These are phyloP conservation scores for Sylvia atricapilla DNA, from an alignment of 2,113 vertebrate species.

Conservation along the genomic window DNA sequence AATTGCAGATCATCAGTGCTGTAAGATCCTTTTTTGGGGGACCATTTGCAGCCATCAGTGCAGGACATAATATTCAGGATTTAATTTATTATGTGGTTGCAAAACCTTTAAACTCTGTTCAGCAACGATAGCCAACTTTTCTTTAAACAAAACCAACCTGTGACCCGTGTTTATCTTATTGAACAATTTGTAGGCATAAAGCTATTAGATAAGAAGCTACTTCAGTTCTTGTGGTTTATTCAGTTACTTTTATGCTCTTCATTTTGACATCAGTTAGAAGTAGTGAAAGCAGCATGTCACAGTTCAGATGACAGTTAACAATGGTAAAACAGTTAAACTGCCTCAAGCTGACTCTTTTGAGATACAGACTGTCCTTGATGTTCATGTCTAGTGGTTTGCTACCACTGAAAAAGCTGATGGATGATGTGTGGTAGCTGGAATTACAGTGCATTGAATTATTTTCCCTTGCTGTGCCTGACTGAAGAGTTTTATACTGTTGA, in stretches of 20 bases:
- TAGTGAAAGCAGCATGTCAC: neutral
- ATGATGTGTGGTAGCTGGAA: neutral
- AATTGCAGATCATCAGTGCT: rapidly evolving
- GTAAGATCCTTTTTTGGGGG: neutral
- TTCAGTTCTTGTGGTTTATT: neutral
- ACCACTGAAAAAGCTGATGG: neutral
- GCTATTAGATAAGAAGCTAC: neutral
- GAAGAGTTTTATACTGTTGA: neutral
- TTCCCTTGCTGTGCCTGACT: neutral
- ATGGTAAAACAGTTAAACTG: neutral
- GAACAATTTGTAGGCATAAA: neutral
- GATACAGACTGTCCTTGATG: slow-evolving; percentile 14
- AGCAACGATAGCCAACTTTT: neutral
- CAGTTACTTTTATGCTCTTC: neutral
- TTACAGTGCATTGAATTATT: neutral
- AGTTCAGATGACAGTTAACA: neutral
- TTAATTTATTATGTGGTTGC: neutral
- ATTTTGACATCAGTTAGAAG: neutral
- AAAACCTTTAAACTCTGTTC: neutral
- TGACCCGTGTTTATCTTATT: neutral
- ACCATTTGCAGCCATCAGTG: neutral
- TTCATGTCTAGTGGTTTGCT: slow-evolving; percentile 11
- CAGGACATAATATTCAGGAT: neutral
- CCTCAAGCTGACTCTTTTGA: neutral
- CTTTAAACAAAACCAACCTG: neutral